Evolutionary conservation across 2,113 vertebrate genomes (phyloP).

Genomic region (Trematomus loennbergii): DNA sequence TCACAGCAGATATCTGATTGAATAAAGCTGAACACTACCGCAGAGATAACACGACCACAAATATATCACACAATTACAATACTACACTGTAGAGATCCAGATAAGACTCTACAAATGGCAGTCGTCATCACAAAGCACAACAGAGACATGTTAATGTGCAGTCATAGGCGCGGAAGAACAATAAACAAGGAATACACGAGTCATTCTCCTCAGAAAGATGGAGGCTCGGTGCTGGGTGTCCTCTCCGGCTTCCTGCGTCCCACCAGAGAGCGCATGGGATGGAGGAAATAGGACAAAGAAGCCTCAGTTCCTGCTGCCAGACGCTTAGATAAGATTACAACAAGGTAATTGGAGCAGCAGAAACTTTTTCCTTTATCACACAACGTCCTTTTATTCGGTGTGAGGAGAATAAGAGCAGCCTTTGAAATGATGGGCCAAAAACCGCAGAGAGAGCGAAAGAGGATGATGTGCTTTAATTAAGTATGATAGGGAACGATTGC

Average conservation of each 20-base stretch:
- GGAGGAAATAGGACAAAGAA: conserved; percentile 56
- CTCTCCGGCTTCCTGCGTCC: conserved; percentile 6
- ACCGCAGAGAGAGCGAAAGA: conserved; percentile 22
- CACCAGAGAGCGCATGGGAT: conserved; percentile 10
- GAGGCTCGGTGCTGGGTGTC: conserved; percentile 6
- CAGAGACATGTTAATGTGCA: conserved; percentile 21
- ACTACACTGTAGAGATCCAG: conserved; percentile 35
- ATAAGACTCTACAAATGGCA: conserved; percentile 47
- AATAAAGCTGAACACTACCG: conserved; percentile 24
- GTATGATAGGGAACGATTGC: conserved; percentile 4
- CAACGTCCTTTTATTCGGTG: conserved; percentile 52
- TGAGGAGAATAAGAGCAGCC: conserved; percentile 43
- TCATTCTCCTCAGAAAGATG: background rate
- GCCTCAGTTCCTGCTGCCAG: conserved; percentile 43
- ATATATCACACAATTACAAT: conserved; percentile 19
- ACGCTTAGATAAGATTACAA: conserved; percentile 63
- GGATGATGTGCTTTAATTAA: conserved; percentile 59
- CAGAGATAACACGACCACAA: conserved; percentile 26
- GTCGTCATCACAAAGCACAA: conserved; percentile 37
- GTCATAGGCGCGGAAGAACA: background rate
- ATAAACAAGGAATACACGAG: conserved; percentile 20
- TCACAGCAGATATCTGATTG: conserved; percentile 57
- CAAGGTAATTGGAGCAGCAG: conserved; percentile 68
- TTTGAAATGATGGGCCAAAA: conserved; percentile 46
- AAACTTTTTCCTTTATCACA: conserved; percentile 20